These are phyloP conservation scores for Choristoneura fumiferana DNA, from an alignment of 1,140 invertebrate species.

Conservation along the genomic window DNA sequence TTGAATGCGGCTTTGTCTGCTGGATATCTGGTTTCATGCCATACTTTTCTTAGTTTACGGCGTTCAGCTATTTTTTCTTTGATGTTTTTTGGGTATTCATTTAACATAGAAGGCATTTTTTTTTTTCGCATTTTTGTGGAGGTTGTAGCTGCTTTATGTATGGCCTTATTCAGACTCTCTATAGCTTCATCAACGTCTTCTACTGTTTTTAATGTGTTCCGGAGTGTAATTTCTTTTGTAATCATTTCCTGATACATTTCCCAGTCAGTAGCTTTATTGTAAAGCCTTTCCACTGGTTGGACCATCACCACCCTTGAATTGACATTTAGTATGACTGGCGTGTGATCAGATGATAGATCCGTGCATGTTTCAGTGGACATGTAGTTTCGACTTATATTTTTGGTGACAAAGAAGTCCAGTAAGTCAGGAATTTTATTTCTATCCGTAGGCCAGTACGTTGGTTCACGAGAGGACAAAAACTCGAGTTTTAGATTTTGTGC, in stretches of 20 bases:
- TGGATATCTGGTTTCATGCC: background rate
- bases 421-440: slow-evolving; percentile 12
- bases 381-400: background rate
- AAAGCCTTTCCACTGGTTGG: background rate
- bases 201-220: too few relatives aligned
- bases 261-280: background rate
- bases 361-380: too few relatives aligned
- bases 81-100: too few relatives aligned
- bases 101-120: background rate
- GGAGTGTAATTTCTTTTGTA: background rate
- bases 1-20: background rate
- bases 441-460: background rate
- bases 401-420: slow-evolving; percentile 11
- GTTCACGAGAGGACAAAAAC: background rate
- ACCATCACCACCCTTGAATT: too few relatives aligned
- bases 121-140: too few relatives aligned
- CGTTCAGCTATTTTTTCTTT: background rate
- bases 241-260: background rate
- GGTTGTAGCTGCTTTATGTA: background rate
- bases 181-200: background rate
- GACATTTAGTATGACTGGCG: background rate
- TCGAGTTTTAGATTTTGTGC: slow-evolving; percentile 6
- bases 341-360: too few relatives aligned
- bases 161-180: background rate
- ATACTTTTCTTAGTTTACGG: background rate